Base-by-base conservation (phyloP, 2,113 vertebrate genomes). In the Gobius niger region DNA sequence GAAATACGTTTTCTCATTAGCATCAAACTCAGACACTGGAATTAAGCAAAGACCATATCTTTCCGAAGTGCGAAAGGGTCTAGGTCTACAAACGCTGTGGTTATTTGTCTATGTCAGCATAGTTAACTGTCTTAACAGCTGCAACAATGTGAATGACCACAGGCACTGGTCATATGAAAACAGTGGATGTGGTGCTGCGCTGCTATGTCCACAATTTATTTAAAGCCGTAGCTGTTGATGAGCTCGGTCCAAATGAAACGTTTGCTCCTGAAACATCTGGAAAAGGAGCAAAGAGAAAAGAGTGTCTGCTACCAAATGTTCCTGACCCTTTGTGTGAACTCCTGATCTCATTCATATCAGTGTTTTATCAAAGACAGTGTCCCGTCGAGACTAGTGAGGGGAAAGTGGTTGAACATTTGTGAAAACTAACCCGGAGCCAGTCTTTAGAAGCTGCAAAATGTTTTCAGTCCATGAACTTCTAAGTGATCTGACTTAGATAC, bases 241-340 rank as follows among this genome's bases (percentile, higher is more conserved):
- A 54, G 19, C 68, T 57, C 40, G n/a, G 15, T 63, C 50, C 63
- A 57, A 76, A 71, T 82, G 44, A 77, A 81, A 77, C 47, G 57
- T 75, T 84, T 71, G 63, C 79, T 76, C 68, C 66, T 18, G 3
- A 67, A 85, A 83, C 88, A 88, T 87, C 78, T 90, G 86, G 77
- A 54, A 9, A 11, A 0, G 63, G 77, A 66, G 67, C 60, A 46
- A 46, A 62, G 70, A 5, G 49, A 47, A 53, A 34, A 44, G 77
- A 0, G 57, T 41, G 44, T 18, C 64, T 53, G 7, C 51, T 71
- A 42, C 13, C 7, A 57, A 14, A 57, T 57, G 0, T 57, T 11
- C 24, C 24, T 34, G 41, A 57, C 15, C 24, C 13, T 57, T 41
- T 57, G 54, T 5, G 54, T 15, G 4, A 7, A 13, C 53, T 56